Conservation (phyloP, 2,113 vertebrate species). For the Gobiocypris rarus region DNA sequence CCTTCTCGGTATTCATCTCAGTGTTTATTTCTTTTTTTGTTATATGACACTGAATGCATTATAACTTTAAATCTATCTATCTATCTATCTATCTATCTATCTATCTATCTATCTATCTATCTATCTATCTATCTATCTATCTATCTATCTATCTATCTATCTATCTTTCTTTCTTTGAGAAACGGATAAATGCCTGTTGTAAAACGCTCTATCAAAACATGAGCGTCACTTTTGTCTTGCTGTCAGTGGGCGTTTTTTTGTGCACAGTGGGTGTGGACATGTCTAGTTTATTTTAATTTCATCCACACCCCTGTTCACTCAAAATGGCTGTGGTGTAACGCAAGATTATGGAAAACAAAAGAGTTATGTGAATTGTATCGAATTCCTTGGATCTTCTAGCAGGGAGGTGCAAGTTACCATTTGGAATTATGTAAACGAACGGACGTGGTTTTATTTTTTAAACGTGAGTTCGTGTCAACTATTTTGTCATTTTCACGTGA, state of each 20-base stretch:
- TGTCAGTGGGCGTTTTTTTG: background rate
- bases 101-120: too few species aligned
- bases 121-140: too few species aligned
- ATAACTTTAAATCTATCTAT: too few species aligned
- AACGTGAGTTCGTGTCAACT: background rate
- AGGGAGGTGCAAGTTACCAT: background rate
- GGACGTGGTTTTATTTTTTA: background rate
- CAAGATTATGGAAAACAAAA: background rate
- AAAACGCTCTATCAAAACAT: too few species aligned
- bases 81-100: too few species aligned
- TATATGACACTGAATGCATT: background rate
- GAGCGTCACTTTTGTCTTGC: background rate
- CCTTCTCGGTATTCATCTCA: constrained; percentile 46
- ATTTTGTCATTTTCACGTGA: background rate
- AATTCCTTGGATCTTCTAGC: background rate
- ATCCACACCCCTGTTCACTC: background rate
- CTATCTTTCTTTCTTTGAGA: too few species aligned
- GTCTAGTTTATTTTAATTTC: constrained; percentile 1
- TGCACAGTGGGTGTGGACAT: constrained; percentile 36
- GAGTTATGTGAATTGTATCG: background rate
- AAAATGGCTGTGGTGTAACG: constrained; percentile 57
- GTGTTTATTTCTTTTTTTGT: constrained; percentile 36
- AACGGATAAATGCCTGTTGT: too few species aligned
- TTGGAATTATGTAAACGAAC: background rate
- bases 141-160: too few species aligned